Evolutionary conservation across 2,888 invertebrate genomes (phyloP), one percentile per base, ranked within the genome.

Genomic region (Ptilodon capucinus): DNA sequence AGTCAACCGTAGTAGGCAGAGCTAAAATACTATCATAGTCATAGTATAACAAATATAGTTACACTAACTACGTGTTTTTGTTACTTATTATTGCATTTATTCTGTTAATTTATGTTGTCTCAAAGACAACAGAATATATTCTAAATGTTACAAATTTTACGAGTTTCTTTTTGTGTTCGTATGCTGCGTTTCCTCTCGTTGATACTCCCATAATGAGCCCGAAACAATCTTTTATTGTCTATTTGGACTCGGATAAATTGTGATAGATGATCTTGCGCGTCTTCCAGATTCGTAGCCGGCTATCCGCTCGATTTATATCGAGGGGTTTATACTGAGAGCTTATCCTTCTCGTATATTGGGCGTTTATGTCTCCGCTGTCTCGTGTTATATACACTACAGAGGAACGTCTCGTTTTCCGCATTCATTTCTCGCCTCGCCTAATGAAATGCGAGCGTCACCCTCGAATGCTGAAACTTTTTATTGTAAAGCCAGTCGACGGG

Each of bases 221-320:
- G 70, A 79, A 77, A 84, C 81, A 79, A 84, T 86, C 74, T 83
- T 84, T 87, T 84, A 83, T 82, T 84, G 80, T 85, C 81, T 76
- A 71, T 75, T 80, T 77, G 78, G 81, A 83, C 81, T 78, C 64
- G 75, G 83, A 86, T 85, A 86, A 86, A 86, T 86, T 85, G 85
- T 86, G 82, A 87, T 84, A 81, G 76, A 88, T 86, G 82, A 82
- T 81, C 68, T 74, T 70, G 66, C 55, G 64, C 66, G 72, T 76
- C 76, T 73, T 76, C 72, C 76, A 77, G 77, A 83, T 81, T 82
- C 76, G 62, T 72, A 80, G 69, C 69, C 65, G 72, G 70, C 75
- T 77, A 79, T 81, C 71, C 64, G 69, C 74, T 71, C 74, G 74
- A 83, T 84, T 83, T 81, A 75, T 65, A 57, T 61, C 43, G 55